A percentile compares a stretch with the other conserved stretches of the same genome.
Conservation (phyloP, 2,113 vertebrate genomes). For the Antennarius striatus region DNA sequence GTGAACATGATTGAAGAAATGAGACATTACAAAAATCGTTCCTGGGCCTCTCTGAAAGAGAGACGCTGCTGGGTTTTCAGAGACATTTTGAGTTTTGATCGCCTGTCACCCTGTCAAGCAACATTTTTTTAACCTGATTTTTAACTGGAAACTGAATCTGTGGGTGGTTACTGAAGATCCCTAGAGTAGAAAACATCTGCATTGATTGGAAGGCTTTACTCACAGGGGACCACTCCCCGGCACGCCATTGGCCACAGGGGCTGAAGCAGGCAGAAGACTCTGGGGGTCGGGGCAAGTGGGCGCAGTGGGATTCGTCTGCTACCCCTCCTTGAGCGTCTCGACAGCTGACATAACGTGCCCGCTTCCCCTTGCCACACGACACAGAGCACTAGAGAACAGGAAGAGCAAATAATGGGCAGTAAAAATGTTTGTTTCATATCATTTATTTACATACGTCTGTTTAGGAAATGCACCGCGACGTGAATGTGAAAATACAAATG, state of each 20-base stretch:
- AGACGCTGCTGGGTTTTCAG: neutral
- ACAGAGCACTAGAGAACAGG: constrained; percentile 86
- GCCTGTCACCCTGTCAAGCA: neutral
- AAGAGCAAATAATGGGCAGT: constrained; percentile 7
- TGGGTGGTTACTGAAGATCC: constrained; percentile 18
- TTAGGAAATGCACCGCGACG: no score
- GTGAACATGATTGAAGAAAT: constrained; percentile 23
- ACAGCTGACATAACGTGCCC: constrained; percentile 93
- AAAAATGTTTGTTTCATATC: neutral
- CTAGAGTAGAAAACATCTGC: constrained; percentile 32
- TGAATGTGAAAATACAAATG: no score
- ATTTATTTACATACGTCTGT: no score
- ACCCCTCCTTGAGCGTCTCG: constrained; percentile 84
- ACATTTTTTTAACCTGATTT: no score
- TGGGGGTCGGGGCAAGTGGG: constrained; percentile 85
- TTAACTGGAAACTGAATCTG: neutral
- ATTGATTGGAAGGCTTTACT: constrained; percentile 68
- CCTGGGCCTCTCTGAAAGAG: neutral
- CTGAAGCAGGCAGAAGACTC: constrained; percentile 87
- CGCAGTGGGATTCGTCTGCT: constrained; percentile 87
- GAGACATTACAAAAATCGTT: constrained; percentile 9
- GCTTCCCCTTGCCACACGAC: constrained; percentile 89
- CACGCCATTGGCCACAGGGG: constrained; percentile 91
- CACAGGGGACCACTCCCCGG: constrained; percentile 91
- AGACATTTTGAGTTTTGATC: neutral